Evolutionary conservation across 1,140 invertebrate genomes (phyloP).

Genomic region (Rhizoglyphus robini): DNA sequence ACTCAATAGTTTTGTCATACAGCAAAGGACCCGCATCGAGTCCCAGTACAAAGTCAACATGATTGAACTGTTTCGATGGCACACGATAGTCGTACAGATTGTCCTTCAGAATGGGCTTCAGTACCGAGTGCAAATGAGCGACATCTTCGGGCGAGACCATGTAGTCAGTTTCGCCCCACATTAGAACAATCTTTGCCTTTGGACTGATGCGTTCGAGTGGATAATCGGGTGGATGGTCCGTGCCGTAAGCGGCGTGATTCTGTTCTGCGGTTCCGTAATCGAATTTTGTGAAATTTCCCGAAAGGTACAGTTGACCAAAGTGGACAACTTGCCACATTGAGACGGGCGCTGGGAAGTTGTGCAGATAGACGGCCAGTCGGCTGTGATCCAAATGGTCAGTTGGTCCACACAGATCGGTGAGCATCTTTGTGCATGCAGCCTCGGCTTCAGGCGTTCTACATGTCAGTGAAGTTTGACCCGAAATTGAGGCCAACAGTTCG

Average conservation of each 20-base stretch:
- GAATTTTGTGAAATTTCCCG: conserved; percentile 24
- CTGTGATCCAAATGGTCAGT: conserved; percentile 37
- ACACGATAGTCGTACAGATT: background rate
- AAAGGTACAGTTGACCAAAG: conserved; percentile 36
- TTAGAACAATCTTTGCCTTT: background rate
- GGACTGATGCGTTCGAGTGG: background rate
- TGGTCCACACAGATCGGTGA: background rate
- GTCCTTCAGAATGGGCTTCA: background rate
- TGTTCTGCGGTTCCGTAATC: conserved; percentile 25
- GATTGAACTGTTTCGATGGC: conserved; percentile 4
- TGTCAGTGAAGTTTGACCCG: background rate
- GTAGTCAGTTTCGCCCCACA: conserved; percentile 8
- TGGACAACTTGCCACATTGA: conserved; percentile 57
- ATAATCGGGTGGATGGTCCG: background rate
- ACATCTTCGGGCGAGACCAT: conserved; percentile 15
- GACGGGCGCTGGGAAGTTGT: conserved; percentile 66
- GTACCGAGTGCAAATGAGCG: background rate
- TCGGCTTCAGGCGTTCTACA: background rate
- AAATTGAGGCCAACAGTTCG: too few relatives aligned
- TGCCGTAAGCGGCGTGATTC: conserved; percentile 9
- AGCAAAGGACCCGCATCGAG: background rate
- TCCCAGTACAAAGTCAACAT: conserved; percentile 19
- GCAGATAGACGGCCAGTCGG: conserved; percentile 53
- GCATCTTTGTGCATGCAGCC: background rate
- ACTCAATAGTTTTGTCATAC: background rate